Conservation (phyloP, 30 jellyfish, hydroid and myxozoan genomes). For the Hydractinia symbiolongicarpus region DNA sequence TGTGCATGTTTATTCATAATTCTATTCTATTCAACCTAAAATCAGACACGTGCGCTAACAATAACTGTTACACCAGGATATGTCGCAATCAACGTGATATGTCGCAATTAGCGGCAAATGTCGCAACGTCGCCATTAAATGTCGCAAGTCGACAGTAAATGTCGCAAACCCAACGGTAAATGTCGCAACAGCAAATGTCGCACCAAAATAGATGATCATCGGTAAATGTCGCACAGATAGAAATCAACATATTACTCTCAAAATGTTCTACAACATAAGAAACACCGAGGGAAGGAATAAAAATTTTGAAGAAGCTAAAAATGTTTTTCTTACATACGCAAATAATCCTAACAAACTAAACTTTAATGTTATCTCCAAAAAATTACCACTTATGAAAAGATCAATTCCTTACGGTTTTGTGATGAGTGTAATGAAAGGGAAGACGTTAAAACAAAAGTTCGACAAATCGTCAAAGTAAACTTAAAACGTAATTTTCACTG, state of each 20-base stretch:
- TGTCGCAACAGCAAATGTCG: slow-evolving; percentile 2
- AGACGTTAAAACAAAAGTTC: background rate
- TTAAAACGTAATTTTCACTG: background rate
- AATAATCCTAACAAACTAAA: slow-evolving; percentile 2
- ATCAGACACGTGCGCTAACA: too few species aligned
- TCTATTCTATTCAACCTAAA: too few species aligned
- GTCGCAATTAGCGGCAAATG: too few species aligned
- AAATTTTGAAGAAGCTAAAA: background rate
- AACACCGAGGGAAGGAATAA: background rate
- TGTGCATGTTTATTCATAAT: too few species aligned
- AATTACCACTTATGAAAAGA: background rate
- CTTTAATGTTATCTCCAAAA: background rate
- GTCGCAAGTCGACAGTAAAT: background rate
- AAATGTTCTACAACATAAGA: background rate
- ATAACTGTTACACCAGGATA: too few species aligned
- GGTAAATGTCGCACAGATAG: background rate
- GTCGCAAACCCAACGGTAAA: slow-evolving; percentile 20
- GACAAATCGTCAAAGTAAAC: background rate
- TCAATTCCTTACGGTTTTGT: slow-evolving; percentile 27
- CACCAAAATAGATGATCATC: background rate
- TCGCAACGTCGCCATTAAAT: too few species aligned
- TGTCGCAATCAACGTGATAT: too few species aligned
- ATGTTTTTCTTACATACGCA: slow-evolving; percentile 6
- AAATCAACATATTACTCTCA: background rate
- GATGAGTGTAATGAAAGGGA: slow-evolving; percentile 2